Evolutionary conservation across 1,140 invertebrate species (phyloP), one percentile per base, ranked within the genome.

Genomic region (Dreissena polymorpha): DNA sequence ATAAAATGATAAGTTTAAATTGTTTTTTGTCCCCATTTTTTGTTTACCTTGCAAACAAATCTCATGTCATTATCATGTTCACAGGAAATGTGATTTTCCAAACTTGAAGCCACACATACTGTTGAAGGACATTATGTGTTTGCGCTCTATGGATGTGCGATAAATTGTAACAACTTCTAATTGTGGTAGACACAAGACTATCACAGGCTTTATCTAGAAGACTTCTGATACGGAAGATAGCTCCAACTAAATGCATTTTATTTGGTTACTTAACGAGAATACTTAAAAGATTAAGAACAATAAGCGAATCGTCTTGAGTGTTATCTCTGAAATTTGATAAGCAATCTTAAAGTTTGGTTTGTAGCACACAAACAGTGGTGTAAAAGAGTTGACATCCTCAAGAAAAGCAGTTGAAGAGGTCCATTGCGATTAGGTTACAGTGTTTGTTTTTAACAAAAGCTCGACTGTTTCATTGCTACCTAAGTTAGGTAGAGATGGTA

Each of bases 291-390:
- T 60, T 60, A 69, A 78, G 67, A 78, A 78, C 76, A 70, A 70
- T 78, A 51, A 67, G 55, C n/a, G n/a, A 69, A 70, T 57, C 76
- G n/a, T 29, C 55, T 39, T 25, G 57, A 27, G 50, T 75, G 23
- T 65, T 78, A 78, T 78, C 76, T 78, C 16, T 23, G 57, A 60
- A 60, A 60, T 67, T 78, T 69, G 67, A 78, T 78, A 78, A 78
- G 12, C 21, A 60, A 60, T 60, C 57, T 60, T 60, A 18, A 60
- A 60, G 57, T 60, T n/a, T 60, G 57, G 16, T 60, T 60, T 5
- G 39, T 39, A 39, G 39, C 39, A 39, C 39, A 10, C 57, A 60
- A 60, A 60, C 16, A 23, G 16, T 60, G 57, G 57, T 12, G 57
- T 60, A 60, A 60, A 60, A 60, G 67, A 63, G 13, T 39, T 72